These are phyloP conservation scores for Trisateles emortualis DNA, from an alignment of 2,888 invertebrate genomes.

Conservation along the genomic window DNA sequence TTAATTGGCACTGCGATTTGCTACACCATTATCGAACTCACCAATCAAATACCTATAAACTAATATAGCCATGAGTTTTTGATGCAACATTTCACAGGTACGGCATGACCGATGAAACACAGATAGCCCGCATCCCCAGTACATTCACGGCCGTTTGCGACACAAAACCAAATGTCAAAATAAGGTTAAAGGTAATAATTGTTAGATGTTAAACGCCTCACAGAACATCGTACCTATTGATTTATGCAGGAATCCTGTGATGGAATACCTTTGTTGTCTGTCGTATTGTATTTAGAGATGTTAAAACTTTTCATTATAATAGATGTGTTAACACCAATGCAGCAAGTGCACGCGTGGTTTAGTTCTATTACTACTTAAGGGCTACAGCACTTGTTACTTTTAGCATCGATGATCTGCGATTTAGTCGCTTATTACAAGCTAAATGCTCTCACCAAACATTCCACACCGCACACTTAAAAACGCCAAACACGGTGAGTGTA, in stretches of 20 bases:
- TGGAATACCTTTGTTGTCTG: constrained; percentile 6
- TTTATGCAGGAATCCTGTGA: constrained; percentile 78
- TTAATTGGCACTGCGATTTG: too few relatives aligned
- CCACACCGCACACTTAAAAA: too few relatives aligned
- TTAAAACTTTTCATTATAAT: too few relatives aligned
- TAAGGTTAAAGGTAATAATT: constrained; percentile 85
- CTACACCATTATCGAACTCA: too few relatives aligned
- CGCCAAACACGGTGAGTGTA: too few relatives aligned
- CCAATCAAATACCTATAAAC: too few relatives aligned
- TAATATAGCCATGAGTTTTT: constrained; percentile 19
- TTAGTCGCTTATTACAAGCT: too few relatives aligned
- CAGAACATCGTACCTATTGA: constrained; percentile 57
- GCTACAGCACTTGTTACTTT: too few relatives aligned
- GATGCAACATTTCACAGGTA: constrained; percentile 42
- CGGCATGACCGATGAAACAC: constrained; percentile 42
- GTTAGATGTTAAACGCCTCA: constrained; percentile 58
- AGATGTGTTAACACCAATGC: neutral
- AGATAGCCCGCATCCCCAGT: constrained; percentile 62
- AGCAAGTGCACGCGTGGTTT: too few relatives aligned
- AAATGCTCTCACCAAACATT: too few relatives aligned
- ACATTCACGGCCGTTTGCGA: constrained; percentile 78
- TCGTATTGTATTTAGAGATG: neutral
- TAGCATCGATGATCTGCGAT: too few relatives aligned
- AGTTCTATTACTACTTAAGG: too few relatives aligned
- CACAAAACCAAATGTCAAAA: constrained; percentile 84